These are phyloP conservation scores for Anarsia innoxiella DNA, from an alignment of 2,888 invertebrate genomes.

Conservation along the genomic window DNA sequence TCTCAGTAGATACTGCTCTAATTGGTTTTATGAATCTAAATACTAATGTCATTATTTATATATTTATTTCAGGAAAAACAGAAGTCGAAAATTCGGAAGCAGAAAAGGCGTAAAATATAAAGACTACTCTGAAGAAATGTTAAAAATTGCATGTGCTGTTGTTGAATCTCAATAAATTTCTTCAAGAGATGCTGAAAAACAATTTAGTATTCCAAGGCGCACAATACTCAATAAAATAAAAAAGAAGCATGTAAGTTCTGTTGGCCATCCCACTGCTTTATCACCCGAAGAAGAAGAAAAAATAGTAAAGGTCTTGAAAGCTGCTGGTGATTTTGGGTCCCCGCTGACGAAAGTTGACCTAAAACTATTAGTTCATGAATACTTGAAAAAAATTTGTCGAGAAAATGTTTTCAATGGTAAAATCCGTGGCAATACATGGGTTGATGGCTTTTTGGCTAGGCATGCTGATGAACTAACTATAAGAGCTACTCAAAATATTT, in stretches of 20 bases:
- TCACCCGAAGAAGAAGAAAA: conserved; percentile 10
- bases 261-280: conserved; percentile 8
- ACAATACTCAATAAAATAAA: conserved; percentile 16
- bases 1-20: neutral
- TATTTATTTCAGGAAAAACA: neutral
- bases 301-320: conserved; percentile 10
- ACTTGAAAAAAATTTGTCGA: conserved; percentile 19
- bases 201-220: conserved; percentile 18
- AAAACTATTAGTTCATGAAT: conserved; percentile 18
- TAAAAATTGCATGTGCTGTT: conserved; percentile 14
- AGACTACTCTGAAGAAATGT: conserved; percentile 18
- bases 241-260: conserved; percentile 9
- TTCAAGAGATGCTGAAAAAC: conserved; percentile 17
- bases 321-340: conserved; percentile 13
- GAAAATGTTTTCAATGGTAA: conserved; percentile 9
- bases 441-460: conserved; percentile 12
- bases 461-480: conserved; percentile 16
- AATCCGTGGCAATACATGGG: conserved; percentile 17
- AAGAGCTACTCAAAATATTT: conserved; percentile 22
- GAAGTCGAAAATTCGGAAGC: conserved; percentile 6
- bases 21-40: neutral
- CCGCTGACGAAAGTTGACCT: conserved; percentile 22
- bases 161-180: conserved; percentile 15
- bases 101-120: conserved; percentile 8
- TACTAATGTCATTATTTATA: neutral